These are phyloP conservation scores for Lepidochrysops patricia DNA, from an alignment of 2,888 invertebrate species.

Conservation along the genomic window DNA sequence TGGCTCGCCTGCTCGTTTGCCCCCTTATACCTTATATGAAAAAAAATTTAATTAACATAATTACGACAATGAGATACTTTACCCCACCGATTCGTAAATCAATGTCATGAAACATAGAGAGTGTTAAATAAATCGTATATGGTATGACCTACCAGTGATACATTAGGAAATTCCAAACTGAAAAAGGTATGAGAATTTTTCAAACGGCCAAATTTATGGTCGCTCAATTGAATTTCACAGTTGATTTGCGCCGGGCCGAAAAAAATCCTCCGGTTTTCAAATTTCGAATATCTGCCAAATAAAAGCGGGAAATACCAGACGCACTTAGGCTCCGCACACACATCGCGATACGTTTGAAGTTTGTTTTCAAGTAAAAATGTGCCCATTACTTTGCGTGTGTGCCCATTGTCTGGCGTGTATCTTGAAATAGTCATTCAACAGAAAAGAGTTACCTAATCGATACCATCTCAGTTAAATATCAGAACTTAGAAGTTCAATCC, in stretches of 20 bases:
- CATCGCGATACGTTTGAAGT: too few species aligned
- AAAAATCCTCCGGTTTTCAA: constrained; percentile 61
- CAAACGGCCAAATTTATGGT: constrained; percentile 58
- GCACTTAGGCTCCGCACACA: not conserved
- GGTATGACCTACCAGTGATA: not conserved
- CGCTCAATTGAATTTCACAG: constrained; percentile 70
- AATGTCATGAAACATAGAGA: not conserved
- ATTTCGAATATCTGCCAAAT: constrained; percentile 66
- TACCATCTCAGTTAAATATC: too few species aligned
- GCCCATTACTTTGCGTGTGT: too few species aligned
- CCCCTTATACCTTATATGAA: too few species aligned
- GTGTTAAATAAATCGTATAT: not conserved
- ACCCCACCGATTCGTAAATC: not conserved
- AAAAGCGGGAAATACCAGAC: constrained; percentile 56
- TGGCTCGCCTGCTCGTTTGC: too few species aligned
- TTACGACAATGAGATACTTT: too few species aligned
- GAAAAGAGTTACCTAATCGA: too few species aligned
- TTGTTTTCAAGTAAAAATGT: too few species aligned
- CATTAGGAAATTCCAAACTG: constrained; percentile 24
- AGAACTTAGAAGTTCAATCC: too few species aligned
- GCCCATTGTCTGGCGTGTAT: too few species aligned
- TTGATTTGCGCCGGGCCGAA: constrained; percentile 63
- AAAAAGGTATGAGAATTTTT: constrained; percentile 46
- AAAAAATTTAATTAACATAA: too few species aligned
- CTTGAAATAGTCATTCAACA: too few species aligned